Base-by-base conservation (phyloP, 1,140 invertebrate species). In the Hycleus cichorii region DNA sequence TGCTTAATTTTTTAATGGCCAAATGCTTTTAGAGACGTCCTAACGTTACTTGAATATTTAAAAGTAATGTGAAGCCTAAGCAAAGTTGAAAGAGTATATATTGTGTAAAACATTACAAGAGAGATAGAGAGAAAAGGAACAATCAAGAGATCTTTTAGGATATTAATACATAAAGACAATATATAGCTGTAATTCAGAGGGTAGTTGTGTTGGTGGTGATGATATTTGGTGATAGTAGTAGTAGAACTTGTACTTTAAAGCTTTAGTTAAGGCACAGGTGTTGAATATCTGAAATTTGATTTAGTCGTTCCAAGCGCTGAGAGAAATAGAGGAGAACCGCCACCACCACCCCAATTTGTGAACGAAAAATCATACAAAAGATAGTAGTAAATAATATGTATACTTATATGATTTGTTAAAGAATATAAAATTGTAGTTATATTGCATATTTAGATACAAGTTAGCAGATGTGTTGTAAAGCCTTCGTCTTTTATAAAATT, bases 1-100 rank as follows among this genome's bases (percentile, higher is more conserved):
- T 59, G 68, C 69, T 70, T 73, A 73, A 73, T 73, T 73, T 73
- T 73, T 73, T 73, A 73, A 73, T 73, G 72, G 72, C 68, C 66
- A 71, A 72, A 73, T 73, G 72, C 72, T 73, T 73, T 73, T 73
- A 73, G 70, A 70, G 66, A 67, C 66, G 68, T 69, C 65, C 70
- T 65, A 63, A 69, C 67, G 64, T 66, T 47, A 61, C 62, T 62
- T 73, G 71, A 73, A 73, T 73, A 72, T 73, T 73, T 73, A 71
- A 73, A 72, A 71, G 69, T 71, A 68, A 69, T 66, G 65, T 61
- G 63, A 63, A 62, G 58, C 53, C 55, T 59, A 56, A 59, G 54
- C 56, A 51, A 48, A 54, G 55, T 59, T 61, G 53, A 62, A 55
- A 65, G 65, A 61, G 62, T 65, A 32, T 18, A 18, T 32, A 32